Conservation (phyloP, 2,888 invertebrate genomes). For the Muschampia plurimacula region DNA sequence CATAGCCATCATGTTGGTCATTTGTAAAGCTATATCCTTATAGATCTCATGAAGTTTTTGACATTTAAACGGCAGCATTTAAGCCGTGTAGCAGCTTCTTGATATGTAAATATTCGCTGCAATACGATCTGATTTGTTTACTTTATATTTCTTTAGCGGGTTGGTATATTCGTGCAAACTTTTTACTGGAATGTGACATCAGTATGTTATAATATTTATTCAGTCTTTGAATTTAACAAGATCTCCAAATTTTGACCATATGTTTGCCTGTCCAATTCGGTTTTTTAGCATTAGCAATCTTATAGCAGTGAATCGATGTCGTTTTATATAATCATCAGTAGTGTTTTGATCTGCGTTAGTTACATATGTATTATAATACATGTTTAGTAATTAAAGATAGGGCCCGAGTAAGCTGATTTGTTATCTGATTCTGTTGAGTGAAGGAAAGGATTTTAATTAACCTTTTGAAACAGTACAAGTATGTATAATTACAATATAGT, state of each 20-base stretch:
- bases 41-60: not conserved
- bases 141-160: not conserved
- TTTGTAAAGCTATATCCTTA: not conserved
- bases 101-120: not conserved
- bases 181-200: not conserved
- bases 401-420: not conserved
- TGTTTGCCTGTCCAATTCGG: not conserved
- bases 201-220: not conserved
- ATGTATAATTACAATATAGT: too few species aligned
- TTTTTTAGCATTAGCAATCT: not conserved
- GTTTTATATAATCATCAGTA: not conserved
- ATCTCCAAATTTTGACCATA: not conserved
- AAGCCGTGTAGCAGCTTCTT: not conserved
- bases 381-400: too few species aligned
- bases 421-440: conserved; percentile 1
- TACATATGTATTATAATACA: not conserved
- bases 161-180: not conserved
- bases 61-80: not conserved
- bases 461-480: not conserved
- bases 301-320: not conserved
- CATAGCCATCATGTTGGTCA: not conserved
- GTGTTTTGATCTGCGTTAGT: not conserved
- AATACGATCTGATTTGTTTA: not conserved
- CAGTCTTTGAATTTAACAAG: not conserved
- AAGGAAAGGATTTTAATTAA: not conserved